Evolutionary conservation across 2,797 vertebrate genomes (phyloP).

Genomic region (Aplochiton taeniatus): DNA sequence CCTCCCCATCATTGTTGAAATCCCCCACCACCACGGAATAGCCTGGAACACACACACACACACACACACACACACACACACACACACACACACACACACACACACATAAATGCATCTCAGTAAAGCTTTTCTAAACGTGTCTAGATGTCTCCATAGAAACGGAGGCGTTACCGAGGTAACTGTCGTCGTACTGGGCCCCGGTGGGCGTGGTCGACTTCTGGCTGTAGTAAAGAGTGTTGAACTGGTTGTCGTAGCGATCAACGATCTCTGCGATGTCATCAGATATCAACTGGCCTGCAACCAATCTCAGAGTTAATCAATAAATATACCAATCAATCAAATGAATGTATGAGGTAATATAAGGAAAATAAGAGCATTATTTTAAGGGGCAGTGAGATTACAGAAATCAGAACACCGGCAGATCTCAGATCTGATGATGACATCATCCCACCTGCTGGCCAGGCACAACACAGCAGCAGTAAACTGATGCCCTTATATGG

Average conservation of each 20-base stretch:
- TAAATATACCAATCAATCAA: too few relatives aligned
- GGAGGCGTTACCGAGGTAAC: constrained; percentile 76
- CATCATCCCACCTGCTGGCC: neutral
- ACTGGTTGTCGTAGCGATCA: constrained; percentile 68
- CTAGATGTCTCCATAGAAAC: neutral
- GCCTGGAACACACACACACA: constrained; percentile 59
- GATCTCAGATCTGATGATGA: neutral
- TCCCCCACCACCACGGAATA: constrained; percentile 84
- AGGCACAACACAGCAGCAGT: too few relatives aligned
- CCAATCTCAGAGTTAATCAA: too few relatives aligned
- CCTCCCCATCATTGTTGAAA: constrained; percentile 76
- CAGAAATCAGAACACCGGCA: too few relatives aligned
- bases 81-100: neutral
- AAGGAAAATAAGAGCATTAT: too few relatives aligned
- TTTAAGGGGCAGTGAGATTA: too few relatives aligned
- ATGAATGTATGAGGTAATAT: too few relatives aligned
- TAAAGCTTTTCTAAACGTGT: neutral
- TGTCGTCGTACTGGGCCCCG: constrained; percentile 80
- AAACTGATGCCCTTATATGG: neutral
- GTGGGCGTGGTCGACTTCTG: constrained; percentile 78
- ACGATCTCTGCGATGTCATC: constrained; percentile 80
- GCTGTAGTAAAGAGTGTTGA: constrained; percentile 71
- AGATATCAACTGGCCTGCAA: constrained; percentile 81
- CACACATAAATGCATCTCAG: too few relatives aligned
- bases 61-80: neutral